Conservation (phyloP, 2,888 invertebrate genomes). For the Leptopilina syphax region DNA sequence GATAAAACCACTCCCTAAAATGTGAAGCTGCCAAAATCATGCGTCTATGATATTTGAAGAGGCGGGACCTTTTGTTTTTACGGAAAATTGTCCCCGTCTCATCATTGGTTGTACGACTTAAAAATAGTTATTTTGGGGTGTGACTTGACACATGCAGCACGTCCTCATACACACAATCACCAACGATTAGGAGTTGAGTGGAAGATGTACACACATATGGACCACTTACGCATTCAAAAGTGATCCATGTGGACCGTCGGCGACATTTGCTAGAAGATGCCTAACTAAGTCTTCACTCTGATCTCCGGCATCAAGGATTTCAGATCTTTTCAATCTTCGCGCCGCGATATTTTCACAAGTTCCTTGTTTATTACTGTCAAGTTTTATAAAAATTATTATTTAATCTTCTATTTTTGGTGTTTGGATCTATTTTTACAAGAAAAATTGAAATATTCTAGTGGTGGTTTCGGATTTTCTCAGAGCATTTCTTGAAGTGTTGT, state of each 20-base stretch:
- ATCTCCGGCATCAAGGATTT: constrained; percentile 68
- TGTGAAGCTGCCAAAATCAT: constrained; percentile 60
- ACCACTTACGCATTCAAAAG: constrained; percentile 53
- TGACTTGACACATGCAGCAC: constrained; percentile 56
- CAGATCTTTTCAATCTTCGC: constrained; percentile 58
- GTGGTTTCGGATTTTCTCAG: too few species aligned
- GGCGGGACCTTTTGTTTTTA: constrained; percentile 65
- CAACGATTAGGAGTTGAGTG: not conserved
- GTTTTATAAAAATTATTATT: too few species aligned
- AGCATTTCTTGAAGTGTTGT: too few species aligned
- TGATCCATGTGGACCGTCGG: constrained; percentile 60
- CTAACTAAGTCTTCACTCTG: constrained; percentile 67
- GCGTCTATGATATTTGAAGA: constrained; percentile 62
- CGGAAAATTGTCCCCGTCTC: constrained; percentile 61
- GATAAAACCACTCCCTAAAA: constrained; percentile 69
- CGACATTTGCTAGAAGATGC: constrained; percentile 60
- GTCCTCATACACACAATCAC: constrained; percentile 3
- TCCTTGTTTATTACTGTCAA: too few species aligned
- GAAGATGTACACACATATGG: not conserved
- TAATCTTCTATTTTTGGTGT: too few species aligned
- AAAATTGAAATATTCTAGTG: too few species aligned
- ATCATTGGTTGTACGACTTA: constrained; percentile 68
- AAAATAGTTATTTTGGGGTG: constrained; percentile 73
- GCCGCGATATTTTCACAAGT: not conserved
- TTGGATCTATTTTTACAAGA: too few species aligned